Evolutionary conservation across 2,797 vertebrate genomes (phyloP).

Genomic region (Tadarida brasiliensis): DNA sequence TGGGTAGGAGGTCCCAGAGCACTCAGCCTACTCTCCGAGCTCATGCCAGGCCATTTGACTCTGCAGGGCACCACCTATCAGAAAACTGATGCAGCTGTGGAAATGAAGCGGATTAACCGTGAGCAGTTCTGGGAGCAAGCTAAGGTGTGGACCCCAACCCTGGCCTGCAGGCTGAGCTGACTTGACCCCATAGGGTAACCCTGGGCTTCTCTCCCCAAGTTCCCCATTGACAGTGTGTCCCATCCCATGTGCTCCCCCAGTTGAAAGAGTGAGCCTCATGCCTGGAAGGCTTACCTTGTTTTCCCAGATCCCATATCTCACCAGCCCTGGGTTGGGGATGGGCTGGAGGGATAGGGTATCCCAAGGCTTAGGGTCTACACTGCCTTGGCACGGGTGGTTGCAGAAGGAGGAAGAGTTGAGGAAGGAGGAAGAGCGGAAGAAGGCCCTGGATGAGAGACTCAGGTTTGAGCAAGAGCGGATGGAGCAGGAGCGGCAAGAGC

Average conservation of each 20-base stretch:
- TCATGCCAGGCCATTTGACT: background rate
- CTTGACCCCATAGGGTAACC: background rate
- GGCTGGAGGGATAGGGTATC: background rate
- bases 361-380: constrained; percentile 28
- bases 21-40: background rate
- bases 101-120: constrained; percentile 98
- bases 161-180: background rate
- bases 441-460: constrained; percentile 93
- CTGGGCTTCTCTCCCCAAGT: background rate
- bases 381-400: constrained; percentile 3
- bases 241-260: background rate
- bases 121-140: constrained; percentile 99
- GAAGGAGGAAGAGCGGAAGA: constrained; percentile 96
- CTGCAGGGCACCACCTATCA: constrained; percentile 96
- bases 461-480: constrained; percentile 96
- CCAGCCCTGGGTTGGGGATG: background rate
- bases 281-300: background rate
- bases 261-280: background rate
- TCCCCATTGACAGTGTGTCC: background rate
- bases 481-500: constrained; percentile 96
- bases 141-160: constrained; percentile 89
- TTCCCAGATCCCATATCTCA: background rate
- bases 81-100: constrained; percentile 97
- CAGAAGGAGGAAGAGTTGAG: constrained; percentile 97
- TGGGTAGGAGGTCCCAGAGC: background rate